Evolutionary conservation across 1,140 invertebrate genomes (phyloP).

Genomic region (Brachionus plicatilis): DNA sequence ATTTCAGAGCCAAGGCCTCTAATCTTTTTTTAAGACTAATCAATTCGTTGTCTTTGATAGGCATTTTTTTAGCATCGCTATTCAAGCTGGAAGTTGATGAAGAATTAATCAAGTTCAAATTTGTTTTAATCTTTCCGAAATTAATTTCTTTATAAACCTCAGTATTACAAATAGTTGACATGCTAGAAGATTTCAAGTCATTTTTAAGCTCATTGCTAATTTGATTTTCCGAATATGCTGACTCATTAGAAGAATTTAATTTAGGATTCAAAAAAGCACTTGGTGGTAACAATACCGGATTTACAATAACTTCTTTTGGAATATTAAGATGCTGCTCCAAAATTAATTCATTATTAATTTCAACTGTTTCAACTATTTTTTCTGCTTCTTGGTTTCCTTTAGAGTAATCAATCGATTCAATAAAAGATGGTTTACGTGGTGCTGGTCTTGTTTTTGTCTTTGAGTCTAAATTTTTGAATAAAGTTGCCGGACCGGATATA

Average conservation of each 20-base stretch:
- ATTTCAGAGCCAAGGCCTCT: neutral
- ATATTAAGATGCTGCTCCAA: neutral
- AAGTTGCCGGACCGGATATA: neutral
- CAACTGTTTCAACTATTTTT: slow-evolving; percentile 22
- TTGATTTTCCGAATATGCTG: neutral
- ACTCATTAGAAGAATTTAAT: neutral
- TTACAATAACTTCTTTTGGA: neutral
- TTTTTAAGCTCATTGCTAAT: neutral
- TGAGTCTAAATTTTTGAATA: neutral
- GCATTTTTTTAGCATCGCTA: neutral
- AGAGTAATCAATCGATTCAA: slow-evolving; percentile 7
- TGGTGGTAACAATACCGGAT: slow-evolving; percentile 24
- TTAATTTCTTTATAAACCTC: neutral
- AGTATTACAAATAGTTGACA: neutral
- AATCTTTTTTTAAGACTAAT: slow-evolving; percentile 19
- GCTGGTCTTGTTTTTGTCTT: neutral
- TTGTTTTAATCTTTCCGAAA: neutral
- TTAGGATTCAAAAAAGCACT: neutral
- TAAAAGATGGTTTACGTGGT: slow-evolving; percentile 28
- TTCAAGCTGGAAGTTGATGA: neutral
- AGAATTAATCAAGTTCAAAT: neutral
- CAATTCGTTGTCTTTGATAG: neutral
- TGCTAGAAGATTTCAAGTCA: slow-evolving; percentile 22
- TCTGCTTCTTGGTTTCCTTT: neutral
- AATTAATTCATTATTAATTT: neutral